These are phyloP conservation scores for Tigriopus japonicus DNA, from an alignment of 1,140 invertebrate species.

Conservation along the genomic window DNA sequence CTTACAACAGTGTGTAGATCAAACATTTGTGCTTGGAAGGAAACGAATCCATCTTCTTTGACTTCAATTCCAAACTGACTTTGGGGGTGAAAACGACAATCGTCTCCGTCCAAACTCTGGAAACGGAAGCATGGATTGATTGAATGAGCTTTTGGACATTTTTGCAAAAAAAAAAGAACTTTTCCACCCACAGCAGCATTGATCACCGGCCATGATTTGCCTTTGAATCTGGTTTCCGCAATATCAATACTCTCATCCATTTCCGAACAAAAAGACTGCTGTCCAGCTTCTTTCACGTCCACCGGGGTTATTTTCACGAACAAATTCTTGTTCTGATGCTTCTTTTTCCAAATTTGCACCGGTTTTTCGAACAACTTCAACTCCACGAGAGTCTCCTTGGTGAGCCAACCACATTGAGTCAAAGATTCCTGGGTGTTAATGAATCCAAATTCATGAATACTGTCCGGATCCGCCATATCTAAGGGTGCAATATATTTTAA, in stretches of 20 bases:
- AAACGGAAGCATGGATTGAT: conserved; percentile 1
- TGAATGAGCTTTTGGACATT: too few species aligned
- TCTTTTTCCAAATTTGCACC: conserved; percentile 57
- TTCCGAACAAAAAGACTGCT: conserved; percentile 26
- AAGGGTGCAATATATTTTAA: not conserved
- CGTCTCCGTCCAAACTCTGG: conserved; percentile 37
- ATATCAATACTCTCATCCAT: conserved; percentile 27
- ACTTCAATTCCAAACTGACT: conserved; percentile 62
- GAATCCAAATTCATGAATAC: not conserved
- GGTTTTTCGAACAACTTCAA: conserved; percentile 67
- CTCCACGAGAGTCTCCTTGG: conserved; percentile 61
- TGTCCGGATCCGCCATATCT: not conserved
- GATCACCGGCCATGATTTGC: conserved; percentile 23
- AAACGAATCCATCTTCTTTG: conserved; percentile 45
- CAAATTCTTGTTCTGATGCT: conserved; percentile 41
- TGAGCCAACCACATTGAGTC: conserved; percentile 58
- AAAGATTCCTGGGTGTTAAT: not conserved
- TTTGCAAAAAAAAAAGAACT: not conserved
- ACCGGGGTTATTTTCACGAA: conserved; percentile 48
- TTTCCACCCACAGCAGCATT: conserved; percentile 27
- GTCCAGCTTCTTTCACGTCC: conserved; percentile 41
- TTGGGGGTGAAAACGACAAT: conserved; percentile 45
- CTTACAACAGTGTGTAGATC: conserved; percentile 49
- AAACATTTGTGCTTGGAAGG: conserved; percentile 57
- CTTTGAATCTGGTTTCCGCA: conserved; percentile 15